phyloP scores from a whole-genome alignment of 53 echinoderm and acorn worm species.

The Mesocentrotus franciscanus region DNA sequence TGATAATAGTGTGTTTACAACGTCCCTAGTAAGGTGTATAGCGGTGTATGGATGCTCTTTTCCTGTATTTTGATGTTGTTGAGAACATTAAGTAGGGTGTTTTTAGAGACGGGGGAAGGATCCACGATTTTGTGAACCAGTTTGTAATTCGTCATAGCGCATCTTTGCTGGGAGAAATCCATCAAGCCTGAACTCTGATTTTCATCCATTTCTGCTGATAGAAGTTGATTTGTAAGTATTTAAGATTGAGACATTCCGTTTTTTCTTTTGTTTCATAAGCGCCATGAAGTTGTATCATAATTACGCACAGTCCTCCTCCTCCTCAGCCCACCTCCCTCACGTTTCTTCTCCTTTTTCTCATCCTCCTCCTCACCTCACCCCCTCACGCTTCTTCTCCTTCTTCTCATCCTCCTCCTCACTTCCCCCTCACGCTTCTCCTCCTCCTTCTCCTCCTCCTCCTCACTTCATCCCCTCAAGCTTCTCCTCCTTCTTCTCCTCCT shows the following conservation, averaged over 20 bases:
- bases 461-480: neutral
- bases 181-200: neutral
- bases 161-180: neutral
- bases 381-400: too few relatives aligned
- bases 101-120: neutral
- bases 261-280: neutral
- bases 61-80: neutral
- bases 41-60: neutral
- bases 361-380: too few relatives aligned
- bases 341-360: too few relatives aligned
- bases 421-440: neutral
- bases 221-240: neutral
- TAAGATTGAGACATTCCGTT: neutral
- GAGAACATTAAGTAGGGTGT: neutral
- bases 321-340: too few relatives aligned
- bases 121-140: neutral
- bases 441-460: neutral
- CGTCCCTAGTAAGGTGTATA: too few relatives aligned
- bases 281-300: neutral
- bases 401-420: too few relatives aligned
- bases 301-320: neutral
- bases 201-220: neutral
- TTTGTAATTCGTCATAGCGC: neutral
- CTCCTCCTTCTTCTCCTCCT: constrained; percentile 6
- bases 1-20: too few relatives aligned